Evolutionary conservation across 2,113 vertebrate species (phyloP).

Genomic region (Pseudopodoces humilis): DNA sequence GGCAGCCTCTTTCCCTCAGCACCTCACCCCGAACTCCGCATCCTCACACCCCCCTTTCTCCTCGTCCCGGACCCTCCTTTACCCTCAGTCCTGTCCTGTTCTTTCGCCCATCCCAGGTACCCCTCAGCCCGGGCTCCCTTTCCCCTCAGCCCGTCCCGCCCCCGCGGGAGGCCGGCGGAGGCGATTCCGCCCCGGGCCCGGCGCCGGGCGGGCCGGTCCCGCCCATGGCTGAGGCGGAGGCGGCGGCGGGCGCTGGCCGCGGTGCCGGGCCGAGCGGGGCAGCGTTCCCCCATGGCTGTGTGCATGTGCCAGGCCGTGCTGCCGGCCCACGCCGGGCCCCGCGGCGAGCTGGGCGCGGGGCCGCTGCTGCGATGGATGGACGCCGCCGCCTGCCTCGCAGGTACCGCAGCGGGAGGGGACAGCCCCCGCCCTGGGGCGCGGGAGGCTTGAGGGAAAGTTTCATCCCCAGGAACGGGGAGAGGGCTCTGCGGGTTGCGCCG

Average conservation of each 20-base stretch:
- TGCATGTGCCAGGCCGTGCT: conserved; percentile 72
- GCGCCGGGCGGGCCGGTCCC: background rate
- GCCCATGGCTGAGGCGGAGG: background rate
- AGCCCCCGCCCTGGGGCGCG: background rate
- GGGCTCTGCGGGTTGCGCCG: too few species aligned
- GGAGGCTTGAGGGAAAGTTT: background rate
- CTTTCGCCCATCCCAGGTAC: too few species aligned
- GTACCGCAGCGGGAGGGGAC: background rate
- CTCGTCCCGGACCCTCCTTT: background rate
- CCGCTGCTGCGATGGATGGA: conserved; percentile 82
- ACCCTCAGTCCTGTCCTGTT: background rate
- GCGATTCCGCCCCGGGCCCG: background rate
- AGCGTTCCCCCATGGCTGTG: background rate
- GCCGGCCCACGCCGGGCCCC: conserved; percentile 69
- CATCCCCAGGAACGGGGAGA: background rate
- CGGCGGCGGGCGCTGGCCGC: background rate
- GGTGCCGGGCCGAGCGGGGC: background rate
- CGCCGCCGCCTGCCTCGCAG: conserved; percentile 75
- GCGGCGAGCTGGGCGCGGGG: conserved; percentile 70
- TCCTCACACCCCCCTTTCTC: background rate
- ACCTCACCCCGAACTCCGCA: background rate
- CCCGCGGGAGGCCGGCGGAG: background rate
- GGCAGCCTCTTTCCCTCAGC: too few species aligned
- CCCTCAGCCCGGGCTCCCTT: background rate
- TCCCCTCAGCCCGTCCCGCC: background rate